Evolutionary conservation across 2,888 invertebrate species (phyloP), one percentile per base, ranked within the genome.

Genomic region (Schizaphis graminum): DNA sequence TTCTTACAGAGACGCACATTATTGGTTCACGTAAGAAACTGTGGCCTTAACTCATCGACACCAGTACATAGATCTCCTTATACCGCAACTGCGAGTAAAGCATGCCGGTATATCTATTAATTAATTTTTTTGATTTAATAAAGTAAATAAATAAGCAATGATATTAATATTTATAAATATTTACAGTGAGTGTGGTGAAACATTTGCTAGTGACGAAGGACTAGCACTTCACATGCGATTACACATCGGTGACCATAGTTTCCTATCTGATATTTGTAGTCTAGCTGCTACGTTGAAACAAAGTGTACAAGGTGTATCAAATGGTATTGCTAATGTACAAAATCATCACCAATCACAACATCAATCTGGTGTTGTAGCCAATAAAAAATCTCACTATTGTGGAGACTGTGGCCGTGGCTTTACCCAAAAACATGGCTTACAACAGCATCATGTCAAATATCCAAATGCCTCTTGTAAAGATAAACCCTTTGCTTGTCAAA

Each of bases 1-100:
- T 98, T 98, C 96, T 96, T 98, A 95, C 98, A 98, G 96, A 98
- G 98, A 96, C 96, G 98, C 95, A 98, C 98, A 16, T 96, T 98
- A 26, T 97, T 98, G 95, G 97, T 98, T n/a, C 98, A 98, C 95
- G 95, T 95, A 10, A 94, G 95, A 89, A 95, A 95, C 16, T 95
- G 95, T 94, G 95, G 95, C 16, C 92, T 94, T 49, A 94, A 95
- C 26, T 94, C 94, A 11, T 95, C 95, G 28, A 95, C 95, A 67
- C 93, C 91, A 26, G 94, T 94, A 53, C 95, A 94, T 87, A 94
- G 94, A 94, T 92, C 94, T 47, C 94, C 91, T 47, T 94, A 94
- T 61, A 91, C 87, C 3, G 93, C 94, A 28, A 94, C 94, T 28
- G 94, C 92, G 35, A 95, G 95, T 86, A 95, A 95, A 94, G 95